Conservation (phyloP, 2,113 vertebrate genomes). For the Poeciliopsis retropinna region DNA sequence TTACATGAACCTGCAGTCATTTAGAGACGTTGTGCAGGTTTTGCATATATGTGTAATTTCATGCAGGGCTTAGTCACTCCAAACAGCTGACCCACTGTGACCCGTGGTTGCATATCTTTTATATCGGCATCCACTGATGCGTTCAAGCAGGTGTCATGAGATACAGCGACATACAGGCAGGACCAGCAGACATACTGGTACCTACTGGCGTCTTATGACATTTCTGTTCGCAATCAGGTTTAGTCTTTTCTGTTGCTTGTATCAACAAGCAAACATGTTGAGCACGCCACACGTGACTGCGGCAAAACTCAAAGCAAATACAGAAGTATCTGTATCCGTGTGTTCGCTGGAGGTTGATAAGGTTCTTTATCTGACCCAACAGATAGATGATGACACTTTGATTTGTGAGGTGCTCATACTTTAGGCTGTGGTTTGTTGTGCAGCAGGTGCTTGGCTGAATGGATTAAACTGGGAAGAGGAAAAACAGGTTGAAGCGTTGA, state of each 20-base stretch:
- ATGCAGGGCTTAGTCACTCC: neutral
- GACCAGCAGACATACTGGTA: neutral
- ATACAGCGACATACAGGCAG: neutral
- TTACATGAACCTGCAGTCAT: neutral
- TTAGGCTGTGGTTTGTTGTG: neutral
- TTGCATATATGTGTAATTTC: neutral
- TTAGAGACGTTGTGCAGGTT: neutral
- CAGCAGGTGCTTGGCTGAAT: neutral
- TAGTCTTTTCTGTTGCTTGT: constrained; percentile 8
- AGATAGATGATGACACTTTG: neutral
- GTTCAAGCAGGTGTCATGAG: neutral
- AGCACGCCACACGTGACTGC: neutral
- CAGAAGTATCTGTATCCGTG: neutral
- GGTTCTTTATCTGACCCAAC: constrained; percentile 16
- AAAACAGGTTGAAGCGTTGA: no score
- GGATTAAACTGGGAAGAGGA: neutral
- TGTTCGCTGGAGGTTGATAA: neutral
- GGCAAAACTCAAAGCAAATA: neutral
- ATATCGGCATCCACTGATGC: neutral
- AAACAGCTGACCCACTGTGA: neutral
- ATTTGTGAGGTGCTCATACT: neutral
- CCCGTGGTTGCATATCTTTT: neutral
- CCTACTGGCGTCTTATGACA: constrained; percentile 4
- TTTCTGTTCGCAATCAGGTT: neutral
- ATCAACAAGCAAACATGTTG: neutral